Conservation (phyloP, 2,797 vertebrate genomes). For the Forpus xanthops region DNA sequence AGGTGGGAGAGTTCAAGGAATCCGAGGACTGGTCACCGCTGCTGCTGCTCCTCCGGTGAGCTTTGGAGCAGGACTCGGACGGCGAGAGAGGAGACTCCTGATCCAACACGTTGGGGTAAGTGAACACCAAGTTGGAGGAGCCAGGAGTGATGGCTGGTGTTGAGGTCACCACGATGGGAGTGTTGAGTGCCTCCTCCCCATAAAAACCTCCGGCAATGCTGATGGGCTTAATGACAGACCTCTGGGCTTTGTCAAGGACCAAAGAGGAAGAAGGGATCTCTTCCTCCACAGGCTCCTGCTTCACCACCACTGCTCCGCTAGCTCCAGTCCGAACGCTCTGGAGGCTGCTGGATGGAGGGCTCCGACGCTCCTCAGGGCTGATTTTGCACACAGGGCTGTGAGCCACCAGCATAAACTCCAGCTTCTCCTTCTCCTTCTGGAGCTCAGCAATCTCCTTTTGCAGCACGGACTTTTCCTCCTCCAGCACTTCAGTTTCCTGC, state of each 20-base stretch:
- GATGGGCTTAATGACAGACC: constrained; percentile 98
- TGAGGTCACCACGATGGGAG: constrained; percentile 93
- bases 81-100: constrained; percentile 95
- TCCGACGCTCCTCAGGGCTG: constrained; percentile 88
- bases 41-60: constrained; percentile 98
- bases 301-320: constrained; percentile 88
- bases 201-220: constrained; percentile 89
- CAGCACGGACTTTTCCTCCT: constrained; percentile 94
- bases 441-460: constrained; percentile 96
- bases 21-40: constrained; percentile 98
- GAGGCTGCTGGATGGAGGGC: constrained; percentile 75
- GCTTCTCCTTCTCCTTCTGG: constrained; percentile 98
- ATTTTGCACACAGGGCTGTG: constrained; percentile 96
- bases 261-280: constrained; percentile 70
- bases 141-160: constrained; percentile 93
- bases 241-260: constrained; percentile 83
- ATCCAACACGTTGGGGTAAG: constrained; percentile 96
- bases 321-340: constrained; percentile 81
- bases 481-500: constrained; percentile 96
- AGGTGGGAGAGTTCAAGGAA: constrained; percentile 98
- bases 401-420: constrained; percentile 98
- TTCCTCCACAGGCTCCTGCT: constrained; percentile 92
- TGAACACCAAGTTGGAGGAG: constrained; percentile 95
- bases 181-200: constrained; percentile 97
- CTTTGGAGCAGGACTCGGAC: constrained; percentile 98